phyloP scores from a whole-genome alignment of 2,113 vertebrate species.

The Fregetta grallaria region DNA sequence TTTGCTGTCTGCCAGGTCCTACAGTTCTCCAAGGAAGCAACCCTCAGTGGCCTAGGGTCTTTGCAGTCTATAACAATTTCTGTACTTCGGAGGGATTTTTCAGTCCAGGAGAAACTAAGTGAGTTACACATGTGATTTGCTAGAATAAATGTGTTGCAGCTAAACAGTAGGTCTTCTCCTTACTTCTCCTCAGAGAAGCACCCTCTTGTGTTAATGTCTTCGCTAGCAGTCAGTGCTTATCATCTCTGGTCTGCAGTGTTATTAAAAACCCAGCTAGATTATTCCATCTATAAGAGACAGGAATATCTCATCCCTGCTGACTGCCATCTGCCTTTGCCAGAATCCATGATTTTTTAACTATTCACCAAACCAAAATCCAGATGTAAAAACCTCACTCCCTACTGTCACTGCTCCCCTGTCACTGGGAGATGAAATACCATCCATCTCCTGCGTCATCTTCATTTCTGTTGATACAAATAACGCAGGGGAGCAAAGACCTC shows the following conservation, averaged over 20 bases:
- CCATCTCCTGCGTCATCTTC: not conserved
- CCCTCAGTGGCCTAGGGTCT: not conserved
- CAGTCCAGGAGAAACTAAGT: not conserved
- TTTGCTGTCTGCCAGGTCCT: not conserved
- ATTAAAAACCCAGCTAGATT: not conserved
- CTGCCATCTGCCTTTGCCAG: not conserved
- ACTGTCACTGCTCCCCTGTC: not conserved
- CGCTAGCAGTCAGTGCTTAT: not conserved
- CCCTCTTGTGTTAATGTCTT: not conserved
- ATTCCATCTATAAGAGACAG: not conserved
- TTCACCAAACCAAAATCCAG: not conserved
- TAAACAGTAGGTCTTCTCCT: not conserved
- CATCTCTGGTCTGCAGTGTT: not conserved
- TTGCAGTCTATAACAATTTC: not conserved
- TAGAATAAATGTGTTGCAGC: not conserved
- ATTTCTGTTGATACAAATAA: not conserved
- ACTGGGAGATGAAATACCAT: not conserved
- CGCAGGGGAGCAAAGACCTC: not conserved
- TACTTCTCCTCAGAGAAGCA: not conserved
- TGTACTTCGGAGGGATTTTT: not conserved
- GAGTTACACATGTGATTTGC: not conserved
- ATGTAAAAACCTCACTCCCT: not conserved
- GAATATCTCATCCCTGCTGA: not conserved
- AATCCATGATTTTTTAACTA: not conserved
- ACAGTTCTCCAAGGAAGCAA: not conserved